Base-by-base conservation (phyloP, 1,140 invertebrate genomes). In the Microvelia longipes region DNA sequence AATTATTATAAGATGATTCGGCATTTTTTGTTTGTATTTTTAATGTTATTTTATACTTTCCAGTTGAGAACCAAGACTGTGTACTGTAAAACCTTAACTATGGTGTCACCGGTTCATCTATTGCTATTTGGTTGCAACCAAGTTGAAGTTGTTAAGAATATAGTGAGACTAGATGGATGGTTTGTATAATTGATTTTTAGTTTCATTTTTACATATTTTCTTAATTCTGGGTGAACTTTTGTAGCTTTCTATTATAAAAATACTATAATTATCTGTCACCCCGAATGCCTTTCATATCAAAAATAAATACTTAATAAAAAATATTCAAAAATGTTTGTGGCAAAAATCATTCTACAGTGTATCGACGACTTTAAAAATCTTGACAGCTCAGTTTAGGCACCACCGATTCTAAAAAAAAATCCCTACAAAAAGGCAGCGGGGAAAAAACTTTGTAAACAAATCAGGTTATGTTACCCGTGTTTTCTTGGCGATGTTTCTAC, bases 41-140 rank as follows among this genome's bases (percentile, higher is more conserved):
- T n/a, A n/a, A n/a, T n/a, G n/a, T n/a, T n/a, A n/a, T n/a, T n/a
- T n/a, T n/a, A n/a, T n/a, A n/a, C n/a, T n/a, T n/a, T n/a, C n/a
- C n/a, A 89, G 85, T 94, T 98, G 65, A 86, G 96, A 68, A 98
- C 96, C 0, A 83, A 92, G 73, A 94, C 95, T 2, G 94, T 98
- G n/a, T 92, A 91, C 19, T 98, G 94, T 79, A 98, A 98, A 78
- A 93, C 97, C 81, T 90, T 96, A 84, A 94, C 93, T 0, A 98
- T 98, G 93, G 89, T 98, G 1, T 88, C 94, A 1, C 94, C 96
- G 0, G 79, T 98, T 71, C 96, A 98, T 80, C 80, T 98, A 2
- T 78, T 99, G 71, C 79, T 98, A 2, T 98, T 98, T 81, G 96
- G 90, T 1, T 88, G 87, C 30, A 83, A 91, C n/a, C 93, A 92